phyloP scores from a whole-genome alignment of 2,113 vertebrate genomes.

The Felis chaus region DNA sequence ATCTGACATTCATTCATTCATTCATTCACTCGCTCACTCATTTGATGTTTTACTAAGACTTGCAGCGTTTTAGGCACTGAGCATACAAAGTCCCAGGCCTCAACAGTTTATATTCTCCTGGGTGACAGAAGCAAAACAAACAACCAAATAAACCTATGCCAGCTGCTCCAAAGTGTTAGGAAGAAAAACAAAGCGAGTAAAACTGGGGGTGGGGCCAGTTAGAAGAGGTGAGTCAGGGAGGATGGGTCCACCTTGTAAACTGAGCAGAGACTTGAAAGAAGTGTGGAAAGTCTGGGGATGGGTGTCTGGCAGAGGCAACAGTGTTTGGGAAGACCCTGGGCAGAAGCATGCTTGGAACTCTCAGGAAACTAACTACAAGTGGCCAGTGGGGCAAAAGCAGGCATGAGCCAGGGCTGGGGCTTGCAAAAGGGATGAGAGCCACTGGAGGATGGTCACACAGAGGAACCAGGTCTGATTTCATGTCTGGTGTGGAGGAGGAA shows the following conservation, averaged over 20 bases:
- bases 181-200: not conserved
- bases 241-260: rapidly evolving
- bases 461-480: not conserved
- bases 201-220: rapidly evolving
- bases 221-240: not conserved
- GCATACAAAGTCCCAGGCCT: not conserved
- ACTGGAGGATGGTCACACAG: not conserved
- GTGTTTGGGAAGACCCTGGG: rapidly evolving
- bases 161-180: not conserved
- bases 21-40: not conserved
- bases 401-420: rapidly evolving
- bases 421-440: not conserved
- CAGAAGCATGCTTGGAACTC: too few species aligned
- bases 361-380: not conserved
- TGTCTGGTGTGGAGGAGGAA: not conserved
- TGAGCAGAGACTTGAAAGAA: not conserved
- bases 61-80: not conserved
- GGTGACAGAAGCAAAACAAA: not conserved
- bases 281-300: too few species aligned
- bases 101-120: not conserved
- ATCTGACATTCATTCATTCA: not conserved
- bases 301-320: not conserved
- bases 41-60: not conserved
- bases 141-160: not conserved
- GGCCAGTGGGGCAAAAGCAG: not conserved